A percentile compares a stretch with the other conserved stretches of the same genome.
Evolutionary conservation across 2,797 vertebrate genomes (phyloP).

Genomic region (Scomberomorus guttatus): DNA sequence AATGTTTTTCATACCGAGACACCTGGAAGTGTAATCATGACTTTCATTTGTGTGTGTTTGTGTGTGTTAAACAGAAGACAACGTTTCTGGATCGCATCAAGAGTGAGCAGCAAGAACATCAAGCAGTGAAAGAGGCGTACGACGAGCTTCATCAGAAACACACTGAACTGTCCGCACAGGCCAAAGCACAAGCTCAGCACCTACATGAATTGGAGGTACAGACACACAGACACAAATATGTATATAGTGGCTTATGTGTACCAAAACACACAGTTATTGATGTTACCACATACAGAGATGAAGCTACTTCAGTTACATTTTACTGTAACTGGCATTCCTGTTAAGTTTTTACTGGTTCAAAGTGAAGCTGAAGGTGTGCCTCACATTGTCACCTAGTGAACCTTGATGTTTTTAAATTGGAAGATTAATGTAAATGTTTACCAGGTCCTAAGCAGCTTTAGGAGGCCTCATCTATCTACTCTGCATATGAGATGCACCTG

Average conservation of each 20-base stretch:
- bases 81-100: slow-evolving; percentile 77
- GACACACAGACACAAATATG: slow-evolving; percentile 8
- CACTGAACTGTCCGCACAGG: slow-evolving; percentile 64
- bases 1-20: background rate
- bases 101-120: slow-evolving; percentile 78
- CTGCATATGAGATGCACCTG: background rate
- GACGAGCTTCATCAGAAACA: slow-evolving; percentile 76
- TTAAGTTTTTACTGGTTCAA: no score
- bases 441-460: background rate
- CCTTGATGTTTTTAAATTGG: background rate
- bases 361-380: background rate
- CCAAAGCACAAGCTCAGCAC: slow-evolving; percentile 63
- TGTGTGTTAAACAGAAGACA: slow-evolving; percentile 77
- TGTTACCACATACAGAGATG: background rate
- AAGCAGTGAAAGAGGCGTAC: slow-evolving; percentile 76
- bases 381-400: background rate
- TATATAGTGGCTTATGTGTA: background rate
- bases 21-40: background rate
- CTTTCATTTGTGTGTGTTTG: background rate
- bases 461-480: no score
- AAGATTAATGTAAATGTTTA: background rate
- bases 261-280: background rate
- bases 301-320: background rate
- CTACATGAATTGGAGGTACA: slow-evolving; percentile 77
- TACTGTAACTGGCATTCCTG: no score